Evolutionary conservation across 2,797 vertebrate genomes (phyloP).

Genomic region (Heliangelus exortis): DNA sequence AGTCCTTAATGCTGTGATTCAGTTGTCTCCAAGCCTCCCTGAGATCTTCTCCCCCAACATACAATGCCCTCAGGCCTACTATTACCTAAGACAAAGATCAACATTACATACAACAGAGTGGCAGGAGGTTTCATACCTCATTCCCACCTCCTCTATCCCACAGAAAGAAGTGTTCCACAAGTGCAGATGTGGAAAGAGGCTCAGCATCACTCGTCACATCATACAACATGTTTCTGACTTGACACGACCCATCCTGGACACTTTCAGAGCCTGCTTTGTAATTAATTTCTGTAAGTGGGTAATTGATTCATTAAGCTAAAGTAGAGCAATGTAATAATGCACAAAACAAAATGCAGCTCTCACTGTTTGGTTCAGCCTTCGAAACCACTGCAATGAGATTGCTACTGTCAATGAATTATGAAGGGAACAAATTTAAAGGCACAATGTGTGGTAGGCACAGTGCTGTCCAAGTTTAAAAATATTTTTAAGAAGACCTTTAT

Average conservation of each 20-base stretch:
- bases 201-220: not conserved
- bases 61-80: not conserved
- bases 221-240: not conserved
- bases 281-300: slow-evolving; percentile 39
- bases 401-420: not conserved
- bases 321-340: slow-evolving; percentile 1
- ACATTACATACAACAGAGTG: not conserved
- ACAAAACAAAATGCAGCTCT: not conserved
- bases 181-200: not conserved
- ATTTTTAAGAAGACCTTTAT: not conserved
- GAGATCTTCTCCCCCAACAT: not conserved
- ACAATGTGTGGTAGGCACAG: not conserved
- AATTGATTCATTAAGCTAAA: slow-evolving; percentile 17
- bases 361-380: not conserved
- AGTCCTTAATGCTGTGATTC: not conserved
- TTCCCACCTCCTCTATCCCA: not conserved
- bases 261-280: not conserved
- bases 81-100: not conserved
- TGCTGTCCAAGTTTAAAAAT: not conserved
- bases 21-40: not conserved
- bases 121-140: not conserved
- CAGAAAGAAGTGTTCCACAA: not conserved
- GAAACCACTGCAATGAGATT: not conserved
- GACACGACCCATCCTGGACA: not conserved
- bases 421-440: not conserved